phyloP scores from a whole-genome alignment of 2,113 vertebrate species.

The Fukomys damarensis region DNA sequence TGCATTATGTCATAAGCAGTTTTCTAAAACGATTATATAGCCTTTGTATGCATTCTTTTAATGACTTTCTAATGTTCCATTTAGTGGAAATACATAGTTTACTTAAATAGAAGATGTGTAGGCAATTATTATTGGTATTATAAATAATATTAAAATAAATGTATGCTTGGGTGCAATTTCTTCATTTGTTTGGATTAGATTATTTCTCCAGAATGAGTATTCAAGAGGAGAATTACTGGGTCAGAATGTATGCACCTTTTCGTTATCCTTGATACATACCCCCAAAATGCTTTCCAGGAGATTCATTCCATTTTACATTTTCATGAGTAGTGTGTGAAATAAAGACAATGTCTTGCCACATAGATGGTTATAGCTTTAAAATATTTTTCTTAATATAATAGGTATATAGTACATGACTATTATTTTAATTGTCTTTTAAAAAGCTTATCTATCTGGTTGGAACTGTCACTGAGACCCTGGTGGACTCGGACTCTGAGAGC shows the following conservation, averaged over 20 bases:
- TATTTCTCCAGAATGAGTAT: conserved; percentile 63
- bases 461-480: conserved; percentile 61
- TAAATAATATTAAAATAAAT: conserved; percentile 66
- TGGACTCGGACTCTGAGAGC: no score
- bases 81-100: conserved; percentile 61
- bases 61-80: conserved; percentile 63
- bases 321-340: conserved; percentile 40
- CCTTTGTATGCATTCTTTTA: conserved; percentile 63
- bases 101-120: conserved; percentile 71
- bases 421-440: not conserved
- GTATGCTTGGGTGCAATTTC: conserved; percentile 33
- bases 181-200: conserved; percentile 63
- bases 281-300: conserved; percentile 33
- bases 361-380: conserved; percentile 30
- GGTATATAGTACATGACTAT: not conserved
- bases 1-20: conserved; percentile 57
- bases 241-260: conserved; percentile 53
- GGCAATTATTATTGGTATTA: conserved; percentile 63
- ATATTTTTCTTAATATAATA: conserved; percentile 29
- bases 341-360: conserved; percentile 50
- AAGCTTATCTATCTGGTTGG: conserved; percentile 14
- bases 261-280: conserved; percentile 22
- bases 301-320: conserved; percentile 30
- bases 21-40: conserved; percentile 60
- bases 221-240: conserved; percentile 50